Evolutionary conservation across 2,113 vertebrate species (phyloP).

Genomic region (Epinephelus cyanopodus): DNA sequence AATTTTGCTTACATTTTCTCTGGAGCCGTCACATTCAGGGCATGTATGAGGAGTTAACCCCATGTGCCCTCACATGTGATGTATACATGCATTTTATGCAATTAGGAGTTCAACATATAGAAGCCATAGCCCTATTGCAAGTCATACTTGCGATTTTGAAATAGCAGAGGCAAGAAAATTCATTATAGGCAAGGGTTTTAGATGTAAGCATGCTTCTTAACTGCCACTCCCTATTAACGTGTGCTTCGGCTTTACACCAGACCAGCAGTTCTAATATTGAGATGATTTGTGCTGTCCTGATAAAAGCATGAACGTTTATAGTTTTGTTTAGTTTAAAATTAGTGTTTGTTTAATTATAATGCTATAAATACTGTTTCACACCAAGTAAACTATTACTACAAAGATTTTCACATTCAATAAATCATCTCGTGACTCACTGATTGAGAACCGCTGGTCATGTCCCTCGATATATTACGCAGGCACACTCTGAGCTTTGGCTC

Average conservation of each 20-base stretch:
- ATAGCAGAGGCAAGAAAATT: conserved; percentile 54
- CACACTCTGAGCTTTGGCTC: conserved; percentile 31
- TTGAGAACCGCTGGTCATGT: conserved; percentile 31
- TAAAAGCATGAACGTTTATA: neutral
- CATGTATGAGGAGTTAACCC: neutral
- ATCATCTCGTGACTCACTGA: conserved; percentile 8
- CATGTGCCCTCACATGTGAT: conserved; percentile 27
- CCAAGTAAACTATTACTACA: neutral
- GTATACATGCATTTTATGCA: conserved; percentile 61
- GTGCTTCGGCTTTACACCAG: conserved; percentile 43
- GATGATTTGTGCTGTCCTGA: neutral
- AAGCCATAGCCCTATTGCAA: conserved; percentile 63
- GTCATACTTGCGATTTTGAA: conserved; percentile 46
- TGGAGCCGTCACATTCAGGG: conserved; percentile 37
- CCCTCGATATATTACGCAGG: conserved; percentile 30
- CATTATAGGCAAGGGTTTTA: conserved; percentile 68
- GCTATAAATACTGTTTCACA: neutral
- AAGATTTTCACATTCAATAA: conserved; percentile 20
- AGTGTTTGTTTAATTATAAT: neutral
- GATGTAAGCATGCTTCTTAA: conserved; percentile 54
- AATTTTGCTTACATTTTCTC: conserved; percentile 2
- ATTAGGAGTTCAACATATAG: conserved; percentile 9
- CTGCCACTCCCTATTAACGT: conserved; percentile 15
- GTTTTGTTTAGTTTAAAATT: neutral
- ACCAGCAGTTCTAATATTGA: conserved; percentile 45